phyloP scores from a whole-genome alignment of 2,888 invertebrate genomes.

The Cerastis rubricosa region DNA sequence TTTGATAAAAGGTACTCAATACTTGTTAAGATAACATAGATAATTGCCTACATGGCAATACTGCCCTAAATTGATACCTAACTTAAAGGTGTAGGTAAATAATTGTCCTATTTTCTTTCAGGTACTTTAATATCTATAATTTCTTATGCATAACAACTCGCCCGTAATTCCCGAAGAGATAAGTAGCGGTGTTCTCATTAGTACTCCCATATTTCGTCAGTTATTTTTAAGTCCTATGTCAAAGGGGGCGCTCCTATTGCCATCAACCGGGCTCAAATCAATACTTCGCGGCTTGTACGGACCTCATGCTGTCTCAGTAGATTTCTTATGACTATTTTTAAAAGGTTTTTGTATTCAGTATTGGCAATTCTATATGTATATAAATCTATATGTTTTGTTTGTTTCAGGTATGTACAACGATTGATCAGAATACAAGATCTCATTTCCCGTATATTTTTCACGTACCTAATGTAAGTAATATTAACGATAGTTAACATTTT shows the following conservation, averaged over 20 bases:
- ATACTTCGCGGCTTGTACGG: not conserved
- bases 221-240: no score
- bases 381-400: constrained; percentile 14
- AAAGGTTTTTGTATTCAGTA: not conserved
- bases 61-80: not conserved
- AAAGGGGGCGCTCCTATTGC: no score
- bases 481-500: not conserved
- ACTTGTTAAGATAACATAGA: not conserved
- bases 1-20: constrained; percentile 1
- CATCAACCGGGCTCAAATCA: no score
- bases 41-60: not conserved
- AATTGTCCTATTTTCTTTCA: not conserved
- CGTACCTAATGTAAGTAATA: constrained; percentile 14
- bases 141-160: no score
- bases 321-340: not conserved
- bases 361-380: not conserved
- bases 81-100: not conserved
- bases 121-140: no score
- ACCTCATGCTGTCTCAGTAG: not conserved
- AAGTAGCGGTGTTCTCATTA: no score
- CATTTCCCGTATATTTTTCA: not conserved
- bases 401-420: constrained; percentile 45
- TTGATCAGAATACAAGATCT: not conserved
- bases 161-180: no score
- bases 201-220: no score